These are phyloP conservation scores for Hycleus phaleratus DNA, from an alignment of 1,140 invertebrate species.

Conservation along the genomic window DNA sequence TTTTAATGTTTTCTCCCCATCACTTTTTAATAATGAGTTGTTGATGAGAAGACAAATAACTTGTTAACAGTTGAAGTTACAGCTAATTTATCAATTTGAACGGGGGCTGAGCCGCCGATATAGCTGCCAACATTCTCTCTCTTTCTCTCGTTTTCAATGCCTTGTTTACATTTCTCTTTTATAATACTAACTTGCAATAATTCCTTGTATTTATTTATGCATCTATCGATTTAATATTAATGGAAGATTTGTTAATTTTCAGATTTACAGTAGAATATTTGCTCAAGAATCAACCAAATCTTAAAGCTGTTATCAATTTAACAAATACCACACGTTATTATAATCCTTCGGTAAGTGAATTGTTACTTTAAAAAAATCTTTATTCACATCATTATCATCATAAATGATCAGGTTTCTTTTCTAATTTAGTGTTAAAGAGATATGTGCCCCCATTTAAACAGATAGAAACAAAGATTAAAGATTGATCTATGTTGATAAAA, in stretches of 20 bases:
- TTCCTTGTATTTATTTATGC: too few species aligned
- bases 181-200: too few species aligned
- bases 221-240: conserved; percentile 3
- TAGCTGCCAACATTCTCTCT: not conserved
- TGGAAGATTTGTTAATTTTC: conserved; percentile 24
- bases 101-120: conserved; percentile 5
- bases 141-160: too few species aligned
- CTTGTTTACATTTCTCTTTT: too few species aligned
- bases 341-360: conserved; percentile 42
- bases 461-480: too few species aligned
- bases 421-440: too few species aligned
- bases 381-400: too few species aligned
- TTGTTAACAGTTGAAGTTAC: conserved; percentile 11
- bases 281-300: conserved; percentile 45
- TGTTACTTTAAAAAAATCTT: too few species aligned
- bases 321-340: conserved; percentile 64
- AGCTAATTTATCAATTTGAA: conserved; percentile 15
- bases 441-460: too few species aligned
- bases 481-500: too few species aligned
- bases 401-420: too few species aligned
- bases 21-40: conserved; percentile 11
- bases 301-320: conserved; percentile 60
- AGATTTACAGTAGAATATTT: conserved; percentile 46
- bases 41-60: conserved; percentile 15
- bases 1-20: too few species aligned